Evolutionary conservation across 1,140 invertebrate species (phyloP).

Genomic region (Frieseomelitta varia): DNA sequence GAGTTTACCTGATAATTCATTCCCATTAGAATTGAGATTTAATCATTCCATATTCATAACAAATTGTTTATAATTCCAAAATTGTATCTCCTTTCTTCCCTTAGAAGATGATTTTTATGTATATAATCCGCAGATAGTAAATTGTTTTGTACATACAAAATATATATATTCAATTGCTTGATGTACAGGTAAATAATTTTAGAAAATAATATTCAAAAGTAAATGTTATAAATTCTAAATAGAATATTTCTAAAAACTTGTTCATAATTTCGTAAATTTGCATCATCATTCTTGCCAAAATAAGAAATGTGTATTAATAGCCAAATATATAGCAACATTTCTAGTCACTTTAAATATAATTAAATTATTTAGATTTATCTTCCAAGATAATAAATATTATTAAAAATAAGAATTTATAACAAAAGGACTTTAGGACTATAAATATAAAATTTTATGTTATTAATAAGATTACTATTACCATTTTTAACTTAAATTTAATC

Average conservation of each 20-base stretch:
- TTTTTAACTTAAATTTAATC: conserved; percentile 45
- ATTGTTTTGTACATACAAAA: conserved; percentile 55
- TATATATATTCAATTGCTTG: conserved; percentile 39
- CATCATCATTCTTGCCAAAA: conserved; percentile 76
- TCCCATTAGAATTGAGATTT: conserved; percentile 4
- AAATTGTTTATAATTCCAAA: neutral
- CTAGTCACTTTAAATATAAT: conserved; percentile 74
- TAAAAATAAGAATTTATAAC: conserved; percentile 58
- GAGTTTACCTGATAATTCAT: conserved; percentile 12
- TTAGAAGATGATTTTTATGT: conserved; percentile 40
- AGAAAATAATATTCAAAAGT: conserved; percentile 47
- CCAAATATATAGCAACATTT: conserved; percentile 63
- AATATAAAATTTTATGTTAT: conserved; percentile 65
- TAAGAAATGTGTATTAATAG: conserved; percentile 60
- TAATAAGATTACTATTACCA: conserved; percentile 48
- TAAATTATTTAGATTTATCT: conserved; percentile 68
- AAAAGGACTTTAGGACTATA: conserved; percentile 50
- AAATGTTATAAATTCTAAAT: conserved; percentile 58
- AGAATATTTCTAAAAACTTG: conserved; percentile 66
- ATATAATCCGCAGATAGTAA: conserved; percentile 45
- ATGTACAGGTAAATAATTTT: conserved; percentile 57
- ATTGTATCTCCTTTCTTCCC: conserved; percentile 8
- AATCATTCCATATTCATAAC: conserved; percentile 4
- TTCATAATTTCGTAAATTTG: conserved; percentile 78
- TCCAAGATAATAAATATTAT: conserved; percentile 66